Conservation (phyloP, 2,888 invertebrate species). For the Ophioninae sp. region DNA sequence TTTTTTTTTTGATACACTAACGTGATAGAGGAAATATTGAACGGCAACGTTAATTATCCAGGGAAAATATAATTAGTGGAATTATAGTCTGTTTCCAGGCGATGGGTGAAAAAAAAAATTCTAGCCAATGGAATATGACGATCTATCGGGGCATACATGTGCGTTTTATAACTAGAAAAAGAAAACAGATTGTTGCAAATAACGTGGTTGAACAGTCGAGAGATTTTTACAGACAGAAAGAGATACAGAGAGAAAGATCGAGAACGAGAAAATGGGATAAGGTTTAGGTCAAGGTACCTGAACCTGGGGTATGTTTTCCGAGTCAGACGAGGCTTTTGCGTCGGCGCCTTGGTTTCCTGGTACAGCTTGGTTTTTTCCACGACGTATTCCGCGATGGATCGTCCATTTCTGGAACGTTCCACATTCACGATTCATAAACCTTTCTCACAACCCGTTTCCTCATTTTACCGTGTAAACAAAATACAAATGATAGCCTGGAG, state of each 20-base stretch:
- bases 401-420: conserved; percentile 89
- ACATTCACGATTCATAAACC: conserved; percentile 75
- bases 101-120: not conserved
- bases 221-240: conserved; percentile 42
- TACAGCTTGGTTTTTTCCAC: conserved; percentile 83
- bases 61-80: conserved; percentile 6
- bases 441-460: conserved; percentile 40
- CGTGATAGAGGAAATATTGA: not conserved
- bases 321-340: conserved; percentile 79
- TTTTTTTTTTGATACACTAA: not conserved
- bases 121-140: conserved; percentile 22
- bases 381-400: conserved; percentile 90
- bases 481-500: not conserved
- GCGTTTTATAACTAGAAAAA: conserved; percentile 35
- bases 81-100: not conserved
- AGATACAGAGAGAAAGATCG: conserved; percentile 11
- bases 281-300: conserved; percentile 80
- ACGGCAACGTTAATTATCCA: not conserved
- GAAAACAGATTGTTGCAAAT: conserved; percentile 31
- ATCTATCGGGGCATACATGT: conserved; percentile 47
- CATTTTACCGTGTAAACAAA: conserved; percentile 13
- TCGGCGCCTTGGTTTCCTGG: conserved; percentile 80
- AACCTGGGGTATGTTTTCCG: conserved; percentile 80
- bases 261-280: conserved; percentile 52
- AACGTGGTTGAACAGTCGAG: conserved; percentile 48